Evolutionary conservation across 1,140 invertebrate species (phyloP).

Genomic region (Zaprionus inermis): DNA sequence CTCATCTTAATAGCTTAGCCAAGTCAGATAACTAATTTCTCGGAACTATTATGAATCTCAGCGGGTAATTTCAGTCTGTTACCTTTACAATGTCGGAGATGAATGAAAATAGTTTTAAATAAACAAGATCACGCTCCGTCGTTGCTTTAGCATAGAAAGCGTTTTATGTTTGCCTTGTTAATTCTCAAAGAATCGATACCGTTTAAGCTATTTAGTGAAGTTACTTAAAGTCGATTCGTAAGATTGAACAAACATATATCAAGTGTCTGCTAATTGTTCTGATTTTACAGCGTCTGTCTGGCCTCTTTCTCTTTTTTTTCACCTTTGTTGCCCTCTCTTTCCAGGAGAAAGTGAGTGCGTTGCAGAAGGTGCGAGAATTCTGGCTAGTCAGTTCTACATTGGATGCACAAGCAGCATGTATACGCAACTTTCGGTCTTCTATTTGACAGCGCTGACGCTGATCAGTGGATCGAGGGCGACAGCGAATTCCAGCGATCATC

Average conservation of each 20-base stretch:
- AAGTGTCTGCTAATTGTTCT: conserved; percentile 63
- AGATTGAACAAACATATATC: conserved; percentile 28
- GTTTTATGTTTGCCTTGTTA: conserved; percentile 14
- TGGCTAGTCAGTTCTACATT: conserved; percentile 36
- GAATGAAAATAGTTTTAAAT: conserved; percentile 10
- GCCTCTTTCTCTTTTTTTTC: neutral
- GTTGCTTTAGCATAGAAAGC: conserved; percentile 5
- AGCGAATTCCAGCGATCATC: neutral
- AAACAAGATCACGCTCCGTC: neutral
- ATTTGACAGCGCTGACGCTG: neutral
- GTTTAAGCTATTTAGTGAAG: conserved; percentile 42
- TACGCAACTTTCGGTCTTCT: conserved; percentile 7
- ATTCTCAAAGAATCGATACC: conserved; percentile 17
- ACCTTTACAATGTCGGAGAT: neutral
- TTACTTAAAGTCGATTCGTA: conserved; percentile 47
- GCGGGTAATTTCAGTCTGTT: neutral
- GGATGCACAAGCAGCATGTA: conserved; percentile 43
- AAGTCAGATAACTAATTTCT: neutral
- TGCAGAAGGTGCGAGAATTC: conserved; percentile 52
- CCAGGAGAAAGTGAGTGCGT: conserved; percentile 58
- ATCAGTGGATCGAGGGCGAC: neutral
- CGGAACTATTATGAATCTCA: neutral
- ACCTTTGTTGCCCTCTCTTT: neutral
- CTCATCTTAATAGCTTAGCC: neutral
- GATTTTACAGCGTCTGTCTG: conserved; percentile 24